Conservation (phyloP, 2,113 vertebrate species). For the Vulpes vulpes region DNA sequence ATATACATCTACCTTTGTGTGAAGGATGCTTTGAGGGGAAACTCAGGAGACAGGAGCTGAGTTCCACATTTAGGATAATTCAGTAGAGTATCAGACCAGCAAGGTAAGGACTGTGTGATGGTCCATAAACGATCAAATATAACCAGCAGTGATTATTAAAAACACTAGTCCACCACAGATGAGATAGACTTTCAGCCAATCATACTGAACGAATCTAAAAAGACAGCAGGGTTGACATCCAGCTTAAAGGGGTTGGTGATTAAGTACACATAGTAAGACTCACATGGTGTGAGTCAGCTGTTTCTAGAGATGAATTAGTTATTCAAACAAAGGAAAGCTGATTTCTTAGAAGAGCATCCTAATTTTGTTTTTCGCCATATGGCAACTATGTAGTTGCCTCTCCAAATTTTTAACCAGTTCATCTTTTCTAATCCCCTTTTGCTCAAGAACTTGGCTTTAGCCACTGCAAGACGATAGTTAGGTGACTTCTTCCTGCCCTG, state of each 20-base stretch:
- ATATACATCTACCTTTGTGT: neutral
- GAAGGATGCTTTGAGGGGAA: neutral
- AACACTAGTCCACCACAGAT: neutral
- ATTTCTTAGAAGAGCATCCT: neutral
- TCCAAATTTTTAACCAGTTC: neutral
- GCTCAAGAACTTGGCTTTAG: neutral
- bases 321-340: neutral
- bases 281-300: neutral
- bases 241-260: neutral
- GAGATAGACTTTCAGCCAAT: neutral
- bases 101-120: neutral
- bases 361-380: neutral
- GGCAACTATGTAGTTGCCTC: neutral
- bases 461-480: neutral
- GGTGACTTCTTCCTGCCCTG: neutral
- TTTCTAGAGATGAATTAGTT: neutral
- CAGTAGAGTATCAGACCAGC: neutral
- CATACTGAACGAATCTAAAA: conserved; percentile 8
- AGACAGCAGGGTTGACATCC: neutral
- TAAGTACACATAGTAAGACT: neutral
- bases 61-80: neutral
- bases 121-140: neutral
- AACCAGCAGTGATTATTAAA: neutral
- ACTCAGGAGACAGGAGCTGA: neutral
- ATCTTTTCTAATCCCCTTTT: neutral